These are phyloP conservation scores for Artibeus lituratus DNA, from an alignment of 2,797 vertebrate species.

Conservation along the genomic window DNA sequence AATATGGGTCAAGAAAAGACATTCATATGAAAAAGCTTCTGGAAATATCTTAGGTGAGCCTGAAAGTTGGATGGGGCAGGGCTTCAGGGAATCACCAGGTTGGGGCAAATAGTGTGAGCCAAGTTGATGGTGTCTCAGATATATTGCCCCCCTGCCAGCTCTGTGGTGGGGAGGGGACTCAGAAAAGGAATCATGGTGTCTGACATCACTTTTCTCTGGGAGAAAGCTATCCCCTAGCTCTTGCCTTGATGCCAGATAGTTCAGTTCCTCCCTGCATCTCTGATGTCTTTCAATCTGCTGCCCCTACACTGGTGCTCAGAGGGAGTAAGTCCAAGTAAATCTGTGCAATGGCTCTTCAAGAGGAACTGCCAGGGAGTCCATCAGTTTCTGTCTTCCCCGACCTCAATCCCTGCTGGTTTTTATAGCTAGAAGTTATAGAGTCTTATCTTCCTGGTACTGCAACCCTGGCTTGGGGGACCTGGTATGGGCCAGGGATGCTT, in stretches of 20 bases:
- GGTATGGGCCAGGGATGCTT: background rate
- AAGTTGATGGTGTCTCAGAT: background rate
- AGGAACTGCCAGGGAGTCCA: background rate
- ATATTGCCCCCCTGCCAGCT: background rate
- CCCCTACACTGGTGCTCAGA: background rate
- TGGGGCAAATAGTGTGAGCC: background rate
- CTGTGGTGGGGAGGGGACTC: background rate
- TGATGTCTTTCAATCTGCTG: background rate
- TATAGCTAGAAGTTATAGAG: background rate
- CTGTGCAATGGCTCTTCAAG: background rate
- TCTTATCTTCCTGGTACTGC: background rate
- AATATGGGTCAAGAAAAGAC: background rate
- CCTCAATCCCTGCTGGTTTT: background rate
- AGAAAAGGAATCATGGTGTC: background rate
- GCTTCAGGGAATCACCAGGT: background rate
- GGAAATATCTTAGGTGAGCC: background rate
- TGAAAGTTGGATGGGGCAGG: background rate
- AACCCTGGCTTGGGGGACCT: background rate
- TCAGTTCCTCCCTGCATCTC: background rate
- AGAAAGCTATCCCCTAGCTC: background rate
- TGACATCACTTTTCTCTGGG: background rate
- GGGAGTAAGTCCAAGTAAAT: background rate
- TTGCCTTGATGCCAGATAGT: background rate
- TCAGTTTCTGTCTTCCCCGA: background rate
- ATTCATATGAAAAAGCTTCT: background rate